A percentile compares a stretch with the other conserved stretches of the same genome.
These are phyloP conservation scores for Brachyopa scutellaris DNA, from an alignment of 2,888 invertebrate genomes.

Conservation along the genomic window DNA sequence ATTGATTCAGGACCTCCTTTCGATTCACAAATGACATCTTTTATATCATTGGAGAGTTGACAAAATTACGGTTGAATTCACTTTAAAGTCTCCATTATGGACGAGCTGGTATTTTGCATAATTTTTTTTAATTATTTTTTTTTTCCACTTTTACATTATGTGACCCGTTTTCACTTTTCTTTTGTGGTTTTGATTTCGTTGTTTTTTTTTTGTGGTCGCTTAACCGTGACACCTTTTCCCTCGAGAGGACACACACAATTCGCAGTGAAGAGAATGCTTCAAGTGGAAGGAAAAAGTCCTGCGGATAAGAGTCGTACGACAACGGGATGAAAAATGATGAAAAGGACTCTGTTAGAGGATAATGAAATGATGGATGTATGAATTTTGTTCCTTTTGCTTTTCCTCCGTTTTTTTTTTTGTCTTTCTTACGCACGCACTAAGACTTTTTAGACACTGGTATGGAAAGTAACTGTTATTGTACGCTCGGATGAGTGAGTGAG, in stretches of 20 bases:
- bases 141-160: constrained; percentile 33
- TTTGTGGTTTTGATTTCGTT: constrained; percentile 11
- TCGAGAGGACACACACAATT: constrained; percentile 31
- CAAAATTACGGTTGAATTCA: constrained; percentile 11
- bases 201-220: constrained; percentile 6
- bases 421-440: constrained; percentile 35
- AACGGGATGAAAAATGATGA: constrained; percentile 57
- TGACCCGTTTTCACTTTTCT: constrained; percentile 62
- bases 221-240: constrained; percentile 68
- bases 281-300: constrained; percentile 18
- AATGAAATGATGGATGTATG: constrained; percentile 61
- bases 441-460: constrained; percentile 32
- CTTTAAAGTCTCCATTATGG: constrained; percentile 14
- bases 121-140: constrained; percentile 42
- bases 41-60: neutral
- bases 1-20: too few species aligned
- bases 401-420: neutral
- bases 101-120: constrained; percentile 38
- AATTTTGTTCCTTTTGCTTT: neutral
- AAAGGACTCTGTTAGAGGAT: constrained; percentile 52
- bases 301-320: constrained; percentile 24
- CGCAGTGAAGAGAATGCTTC: constrained; percentile 14
- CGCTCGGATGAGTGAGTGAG: constrained; percentile 67
- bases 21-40: neutral
- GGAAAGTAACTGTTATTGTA: constrained; percentile 59